Base-by-base conservation (phyloP, 2,888 invertebrate genomes). In the Drosophila mulleri region DNA sequence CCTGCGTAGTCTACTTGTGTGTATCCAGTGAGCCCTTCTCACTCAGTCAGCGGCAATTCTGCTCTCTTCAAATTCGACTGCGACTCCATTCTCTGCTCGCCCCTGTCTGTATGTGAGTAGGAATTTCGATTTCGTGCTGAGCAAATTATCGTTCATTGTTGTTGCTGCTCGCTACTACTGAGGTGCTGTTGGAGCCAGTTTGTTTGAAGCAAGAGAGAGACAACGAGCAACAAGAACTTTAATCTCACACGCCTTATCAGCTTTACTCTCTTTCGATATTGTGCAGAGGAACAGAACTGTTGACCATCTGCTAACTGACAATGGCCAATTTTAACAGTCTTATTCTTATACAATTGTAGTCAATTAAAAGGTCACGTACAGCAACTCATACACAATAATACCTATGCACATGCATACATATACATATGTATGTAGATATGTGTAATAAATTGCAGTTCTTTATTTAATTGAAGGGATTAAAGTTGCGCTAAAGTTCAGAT, bases 21-120 rank as follows among this genome's bases (percentile, higher is more conserved):
- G 76, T 77, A 77, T 78, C 78, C 54, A 58, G 60, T 66, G 63
- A 58, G 62, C 76, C 70, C 78, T 78, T 70, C 65, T 78, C 70
- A 42, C 44, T 35, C 61, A 77, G 50, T 52, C 61, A 73, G 50
- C 60, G 56, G 1, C 7, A 63, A 67, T 32, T 50, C 42, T 60
- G 66, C 64, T 64, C 65, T 35, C 29, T 59, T 23, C 35, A 50
- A 9, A 29, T 64, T 61, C 32, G 53, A 68, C 37, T 29, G 20
- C 32, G 52, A 70, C 66, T 66, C 59, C 57, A 52, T 42, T 71
- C 58, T 47, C 29, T 54, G 16, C 53, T 59, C 26, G 23, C 11
- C 62, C 35, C 7, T 41, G 20, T 23, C 12, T 7, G 41, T 57
- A 20, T 32, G 42, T 39, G 26, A 57, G 54, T 20, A 45, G 37